phyloP scores from a whole-genome alignment of 2,113 vertebrate species.

The Myxocyprinus asiaticus region DNA sequence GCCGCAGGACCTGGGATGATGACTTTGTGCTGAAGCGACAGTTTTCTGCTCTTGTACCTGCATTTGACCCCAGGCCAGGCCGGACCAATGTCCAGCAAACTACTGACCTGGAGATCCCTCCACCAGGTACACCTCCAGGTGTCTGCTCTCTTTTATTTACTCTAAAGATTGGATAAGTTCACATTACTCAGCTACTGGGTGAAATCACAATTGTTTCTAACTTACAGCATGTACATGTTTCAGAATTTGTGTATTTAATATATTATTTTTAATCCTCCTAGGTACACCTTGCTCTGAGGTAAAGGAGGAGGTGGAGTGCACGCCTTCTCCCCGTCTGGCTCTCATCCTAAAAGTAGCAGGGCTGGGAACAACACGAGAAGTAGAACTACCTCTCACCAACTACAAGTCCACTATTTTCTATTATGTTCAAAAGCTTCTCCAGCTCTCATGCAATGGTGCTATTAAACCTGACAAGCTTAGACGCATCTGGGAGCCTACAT shows the following conservation, averaged over 20 bases:
- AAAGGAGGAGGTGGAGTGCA: conserved; percentile 94
- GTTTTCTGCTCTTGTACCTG: conserved; percentile 95
- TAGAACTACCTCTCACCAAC: conserved; percentile 91
- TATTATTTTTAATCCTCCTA: conserved; percentile 46
- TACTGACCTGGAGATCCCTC: conserved; percentile 95
- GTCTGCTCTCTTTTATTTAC: no score
- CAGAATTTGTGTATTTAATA: neutral
- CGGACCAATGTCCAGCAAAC: conserved; percentile 98
- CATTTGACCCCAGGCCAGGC: conserved; percentile 95
- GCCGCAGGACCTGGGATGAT: conserved; percentile 96
- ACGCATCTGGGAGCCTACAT: conserved; percentile 98
- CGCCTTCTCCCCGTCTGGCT: conserved; percentile 91
- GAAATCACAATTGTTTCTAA: neutral
- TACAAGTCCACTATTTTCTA: conserved; percentile 97
- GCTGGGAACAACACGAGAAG: conserved; percentile 91
- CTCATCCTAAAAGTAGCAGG: conserved; percentile 96
- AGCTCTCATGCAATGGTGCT: conserved; percentile 91
- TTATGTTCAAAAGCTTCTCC: conserved; percentile 95
- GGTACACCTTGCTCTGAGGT: conserved; percentile 95
- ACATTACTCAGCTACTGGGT: no score
- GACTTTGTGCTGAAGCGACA: conserved; percentile 97
- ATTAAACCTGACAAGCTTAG: conserved; percentile 97
- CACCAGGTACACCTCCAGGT: conserved; percentile 76
- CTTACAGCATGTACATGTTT: no score
- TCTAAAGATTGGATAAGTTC: neutral